Base-by-base conservation (phyloP, 1,140 invertebrate genomes). In the Meteorus sp. region DNA sequence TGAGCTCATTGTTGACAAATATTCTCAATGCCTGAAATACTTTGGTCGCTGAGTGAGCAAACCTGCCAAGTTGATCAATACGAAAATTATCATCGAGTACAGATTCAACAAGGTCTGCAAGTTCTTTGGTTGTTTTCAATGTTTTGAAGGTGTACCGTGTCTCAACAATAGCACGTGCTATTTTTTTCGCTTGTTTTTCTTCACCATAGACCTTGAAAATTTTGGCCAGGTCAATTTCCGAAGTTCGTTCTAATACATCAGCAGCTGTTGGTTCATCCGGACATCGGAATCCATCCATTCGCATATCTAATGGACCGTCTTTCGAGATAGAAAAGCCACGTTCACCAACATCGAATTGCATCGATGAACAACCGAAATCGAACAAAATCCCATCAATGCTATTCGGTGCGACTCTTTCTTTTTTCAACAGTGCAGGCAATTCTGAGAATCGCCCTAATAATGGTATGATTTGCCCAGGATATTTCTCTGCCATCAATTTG, bases 1-100 rank as follows among this genome's bases (percentile, higher is more conserved):
- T 98, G 0, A 98, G 77, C 81, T 99, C 95, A 78, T 99, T 93
- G 74, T 99, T 99, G 0, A 98, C 92, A 81, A 98, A 97, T 62
- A 98, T 97, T 65, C 95, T 81, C 54, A 99, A 74, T 0, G 95
- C 95, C 82, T 96, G 93, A 81, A 98, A 98, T 0, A 93, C 89
- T 84, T 94, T 95, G 2, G 93, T 96, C 0, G 95, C 95, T 60
- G 84, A 82, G 73, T 97, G 94, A 4, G 88, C 74, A n/a, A 82
- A 84, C 65, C 91, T 82, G 35, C 88, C 83, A 25, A 94, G 71
- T 76, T 88, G 90, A 74, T 97, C 93, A 23, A 84, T 33, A 27
- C 77, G 65, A 15, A 41, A 75, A 65, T 87, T 83, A 67, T 80
- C 82, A 3, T 77, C 81, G 63, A 87, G 84, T 58, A 88, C 84